These are phyloP conservation scores for Platalea minor DNA, from an alignment of 2,797 vertebrate genomes.

Conservation along the genomic window DNA sequence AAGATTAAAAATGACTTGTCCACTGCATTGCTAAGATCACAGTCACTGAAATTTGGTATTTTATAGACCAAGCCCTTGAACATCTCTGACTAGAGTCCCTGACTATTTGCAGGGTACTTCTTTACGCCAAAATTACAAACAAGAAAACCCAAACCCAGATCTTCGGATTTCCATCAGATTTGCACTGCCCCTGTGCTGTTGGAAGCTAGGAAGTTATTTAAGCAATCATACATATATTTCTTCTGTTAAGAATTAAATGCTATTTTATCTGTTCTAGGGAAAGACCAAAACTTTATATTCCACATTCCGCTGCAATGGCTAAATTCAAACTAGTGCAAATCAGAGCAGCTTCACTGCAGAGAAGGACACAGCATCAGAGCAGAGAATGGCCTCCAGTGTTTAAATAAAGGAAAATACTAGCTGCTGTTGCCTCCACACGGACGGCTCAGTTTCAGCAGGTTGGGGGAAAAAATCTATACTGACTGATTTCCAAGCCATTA, in stretches of 20 bases:
- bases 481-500: slow-evolving; percentile 44
- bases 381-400: not conserved
- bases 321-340: not conserved
- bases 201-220: not conserved
- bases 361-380: not conserved
- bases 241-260: not conserved
- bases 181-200: not conserved
- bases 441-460: not conserved
- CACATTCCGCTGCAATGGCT: not conserved
- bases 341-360: slow-evolving; percentile 1
- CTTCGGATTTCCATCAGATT: not conserved
- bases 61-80: not conserved
- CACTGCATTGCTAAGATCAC: not conserved
- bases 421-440: not conserved
- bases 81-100: not conserved
- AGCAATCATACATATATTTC: not conserved
- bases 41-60: not conserved
- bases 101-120: not conserved
- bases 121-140: not conserved
- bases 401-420: not conserved
- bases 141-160: not conserved
- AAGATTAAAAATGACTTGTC: not conserved
- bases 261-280: not conserved
- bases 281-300: not conserved
- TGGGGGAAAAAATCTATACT: not conserved